A percentile compares a stretch with the other conserved stretches of the same genome.
phyloP scores from a whole-genome alignment of 2,888 invertebrate genomes.

The Acrobasis repandana region DNA sequence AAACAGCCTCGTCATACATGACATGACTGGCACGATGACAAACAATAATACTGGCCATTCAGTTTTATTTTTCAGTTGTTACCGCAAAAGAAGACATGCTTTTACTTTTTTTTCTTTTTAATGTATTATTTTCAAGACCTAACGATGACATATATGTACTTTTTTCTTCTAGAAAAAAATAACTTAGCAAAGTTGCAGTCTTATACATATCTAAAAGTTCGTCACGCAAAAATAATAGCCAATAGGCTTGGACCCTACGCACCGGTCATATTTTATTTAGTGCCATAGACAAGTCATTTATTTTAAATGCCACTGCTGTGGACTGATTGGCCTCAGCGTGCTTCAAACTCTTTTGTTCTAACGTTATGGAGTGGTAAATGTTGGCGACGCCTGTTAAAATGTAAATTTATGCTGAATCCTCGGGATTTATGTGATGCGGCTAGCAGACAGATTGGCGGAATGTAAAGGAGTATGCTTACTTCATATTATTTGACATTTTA shows the following conservation, averaged over 20 bases:
- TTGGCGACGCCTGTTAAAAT: conserved; percentile 58
- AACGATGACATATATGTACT: too few species aligned
- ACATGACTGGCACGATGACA: neutral
- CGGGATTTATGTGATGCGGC: conserved; percentile 58
- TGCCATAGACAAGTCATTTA: conserved; percentile 34
- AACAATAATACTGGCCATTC: conserved; percentile 3
- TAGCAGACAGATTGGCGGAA: conserved; percentile 53
- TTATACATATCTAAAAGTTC: conserved; percentile 3
- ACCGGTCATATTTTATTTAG: conserved; percentile 25
- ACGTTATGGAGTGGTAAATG: conserved; percentile 65
- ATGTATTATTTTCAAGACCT: neutral
- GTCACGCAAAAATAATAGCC: conserved; percentile 1
- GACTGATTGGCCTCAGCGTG: conserved; percentile 39
- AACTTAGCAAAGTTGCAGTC: too few species aligned
- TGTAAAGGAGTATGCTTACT: conserved; percentile 12
- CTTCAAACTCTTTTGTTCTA: conserved; percentile 59
- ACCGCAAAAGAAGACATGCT: neutral
- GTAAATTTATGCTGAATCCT: conserved; percentile 69
- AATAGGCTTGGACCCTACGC: conserved; percentile 13
- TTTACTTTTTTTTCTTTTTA: neutral
- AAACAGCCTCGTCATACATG: conserved; percentile 2
- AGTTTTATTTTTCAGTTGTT: neutral
- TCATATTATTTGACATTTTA: neutral
- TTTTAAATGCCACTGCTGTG: conserved; percentile 32
- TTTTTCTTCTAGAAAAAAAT: too few species aligned